Base-by-base conservation (phyloP, 2,888 invertebrate species). In the Litoditis marina region DNA sequence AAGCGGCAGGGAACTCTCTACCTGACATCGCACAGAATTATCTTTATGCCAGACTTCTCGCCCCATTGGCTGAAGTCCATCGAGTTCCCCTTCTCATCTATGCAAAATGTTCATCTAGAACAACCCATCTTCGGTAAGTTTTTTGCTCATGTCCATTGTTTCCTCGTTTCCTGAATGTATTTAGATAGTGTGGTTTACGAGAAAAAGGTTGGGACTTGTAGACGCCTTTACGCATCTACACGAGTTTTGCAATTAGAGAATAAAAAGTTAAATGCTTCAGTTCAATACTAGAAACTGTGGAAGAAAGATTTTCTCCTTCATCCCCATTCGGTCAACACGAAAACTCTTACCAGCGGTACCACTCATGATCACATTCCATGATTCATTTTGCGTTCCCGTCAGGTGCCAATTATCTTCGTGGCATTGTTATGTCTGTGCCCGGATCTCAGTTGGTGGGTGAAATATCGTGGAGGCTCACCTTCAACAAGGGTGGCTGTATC, bases 401-500 rank as follows among this genome's bases (percentile, higher is more conserved):
- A 75, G 92, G 92, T 3, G 92, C 95, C 19, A 96, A 96, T 86
- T 94, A 90, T 83, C 92, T 96, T 70, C 61, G 66, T 84, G 94
- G 93, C 53, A 91, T 90, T 86, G 91, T 92, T 16, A 86, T 89
- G 59, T 91, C 94, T 3, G 94, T 96, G 83, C 90, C 91, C 0
- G 91, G 92, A 85, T 94, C 94, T 11, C 67, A 62, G 11, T 66
- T 74, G 66, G 49, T 58, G 13, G 74, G 74, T 32, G 71, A 76
- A 50, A 66, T 76, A 1, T 54, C 58, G 1, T 76, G 74, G 71
- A 47, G 65, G 52, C 65, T 74, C 63, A 67, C 68, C 4, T 74
- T 74, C 61, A 66, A 66, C 32, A 65, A 59, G n/a, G 96, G 96
- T 52, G 98, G 98, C 16, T 95, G 95, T 55, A 95, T 96, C 80